Evolutionary conservation across 1,140 invertebrate genomes (phyloP), one percentile per base, ranked within the genome.

Genomic region (Leptinotarsa defecta): DNA sequence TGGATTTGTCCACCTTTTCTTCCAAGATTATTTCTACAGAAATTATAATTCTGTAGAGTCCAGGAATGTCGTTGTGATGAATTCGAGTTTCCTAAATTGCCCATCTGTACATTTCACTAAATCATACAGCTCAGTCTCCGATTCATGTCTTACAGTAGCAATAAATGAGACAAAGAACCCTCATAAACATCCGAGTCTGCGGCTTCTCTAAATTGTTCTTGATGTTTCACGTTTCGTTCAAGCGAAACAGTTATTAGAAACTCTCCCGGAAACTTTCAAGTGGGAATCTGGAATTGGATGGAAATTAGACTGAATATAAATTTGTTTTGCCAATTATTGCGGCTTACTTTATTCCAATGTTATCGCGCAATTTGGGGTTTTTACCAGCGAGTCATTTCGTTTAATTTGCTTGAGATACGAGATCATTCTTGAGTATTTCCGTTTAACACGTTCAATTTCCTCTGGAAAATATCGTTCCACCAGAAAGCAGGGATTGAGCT

Each of bases 231-330:
- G 34, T 48, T 70, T 43, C 34, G 6, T 20, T 27, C 24, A 34
- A 17, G 19, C 68, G 22, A 72, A 62, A 62, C 52, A 22, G 57
- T 72, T 62, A 72, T 72, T 63, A 43, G 34, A n/a, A 34, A 27
- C 62, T 62, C 27, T 48, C 48, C 22, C 20, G 48, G 48, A 70
- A 72, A 69, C 27, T 69, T 69, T 69, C 43, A 17, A 22, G 43
- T 69, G 24, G 15, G 1, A 20, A 4, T 19, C 27, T 49, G 48
- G 68, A 69, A 69, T 69, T 48, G 49, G 27, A 22, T 72, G 70
- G 70, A 61, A 72, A 72, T 72, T 72, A 63, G 57, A n/a, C 57
- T 61, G 70, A 72, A 72, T 72, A 62, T 72, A 72, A 72, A 72
- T 72, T 62, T 72, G 70, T 72, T 72, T 27, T 43, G 19, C 49